Evolutionary conservation across 2,888 invertebrate species (phyloP), one percentile per base, ranked within the genome.

Genomic region (Rhopalosiphum nymphaeae): DNA sequence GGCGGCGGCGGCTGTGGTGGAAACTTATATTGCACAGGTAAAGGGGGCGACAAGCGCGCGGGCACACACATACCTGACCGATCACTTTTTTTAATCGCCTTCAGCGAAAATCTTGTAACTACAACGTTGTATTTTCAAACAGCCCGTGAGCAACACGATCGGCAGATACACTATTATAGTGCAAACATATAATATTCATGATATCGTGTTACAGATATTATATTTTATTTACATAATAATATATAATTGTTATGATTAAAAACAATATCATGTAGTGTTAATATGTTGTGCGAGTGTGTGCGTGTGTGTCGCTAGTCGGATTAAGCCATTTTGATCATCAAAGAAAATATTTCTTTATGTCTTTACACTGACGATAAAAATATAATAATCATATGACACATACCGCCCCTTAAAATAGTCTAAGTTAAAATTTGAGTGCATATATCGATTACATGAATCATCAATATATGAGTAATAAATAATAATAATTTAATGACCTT

Each of bases 1-100:
- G 87, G 10, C 42, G 87, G 29, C 29, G 56, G 84, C 26, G 42
- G 84, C 85, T 93, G 85, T 16, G 49, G 57, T 85, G 78, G 89
- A 61, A 86, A 85, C 90, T 44, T 42, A 78, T 42, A 61, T 86
- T 90, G 89, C 85, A 84, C 84, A 13, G 46, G 67, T 44, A 93
- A 93, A 93, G 84, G 57, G 93, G 89, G 42, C 67, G 86, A 29
- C 42, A 42, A 36, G 53, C 36, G 21, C n/a, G 29, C 57, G n/a
- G 86, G 46, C n/a, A 13, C 56, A 42, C 42, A 61, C 57, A 36
- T 56, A 87, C 46, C 67, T 67, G 92, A 92, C 92, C 92, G 92
- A 92, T 92, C 87, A 67, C 87, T 92, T 92, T 91, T 89, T 92
- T 61, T 87, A 42, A 92, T 92, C 92, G 92, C 92, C 92, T 92